Evolutionary conservation across 2,888 invertebrate species (phyloP).

Genomic region (Epiperipatus broadwayi): DNA sequence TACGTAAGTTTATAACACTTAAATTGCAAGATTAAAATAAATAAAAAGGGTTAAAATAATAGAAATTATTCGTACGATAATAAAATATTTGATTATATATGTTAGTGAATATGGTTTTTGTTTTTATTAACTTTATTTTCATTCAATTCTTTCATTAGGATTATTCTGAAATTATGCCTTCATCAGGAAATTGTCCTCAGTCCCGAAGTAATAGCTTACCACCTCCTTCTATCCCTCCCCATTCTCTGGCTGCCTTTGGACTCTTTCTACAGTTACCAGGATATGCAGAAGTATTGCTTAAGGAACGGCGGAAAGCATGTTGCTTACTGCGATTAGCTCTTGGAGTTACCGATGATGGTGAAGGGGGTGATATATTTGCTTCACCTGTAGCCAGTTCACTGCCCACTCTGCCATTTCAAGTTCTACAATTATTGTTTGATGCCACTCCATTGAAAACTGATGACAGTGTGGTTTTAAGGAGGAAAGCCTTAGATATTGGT

Average conservation of each 20-base stretch:
- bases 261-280: conserved; percentile 69
- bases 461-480: conserved; percentile 51
- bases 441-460: conserved; percentile 51
- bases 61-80: too few relatives aligned
- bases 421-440: conserved; percentile 54
- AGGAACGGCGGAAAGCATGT: conserved; percentile 62
- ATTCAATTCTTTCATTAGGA: conserved; percentile 12
- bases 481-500: conserved; percentile 60
- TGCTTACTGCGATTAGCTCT: conserved; percentile 65
- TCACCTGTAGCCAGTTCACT: conserved; percentile 46
- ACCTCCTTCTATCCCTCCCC: conserved; percentile 43
- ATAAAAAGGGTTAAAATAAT: too few relatives aligned
- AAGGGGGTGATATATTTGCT: conserved; percentile 59
- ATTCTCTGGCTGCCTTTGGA: conserved; percentile 74
- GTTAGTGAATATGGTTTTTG: too few relatives aligned
- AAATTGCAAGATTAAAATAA: too few relatives aligned
- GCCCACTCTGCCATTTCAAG: conserved; percentile 46
- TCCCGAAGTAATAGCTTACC: conserved; percentile 15
- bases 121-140: too few relatives aligned
- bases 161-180: conserved; percentile 14
- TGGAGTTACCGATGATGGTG: conserved; percentile 76
- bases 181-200: conserved; percentile 11
- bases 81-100: too few relatives aligned
- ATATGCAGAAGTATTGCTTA: conserved; percentile 68
- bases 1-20: too few relatives aligned